phyloP scores from a whole-genome alignment of 2,113 vertebrate species.

The Saguinus midas region DNA sequence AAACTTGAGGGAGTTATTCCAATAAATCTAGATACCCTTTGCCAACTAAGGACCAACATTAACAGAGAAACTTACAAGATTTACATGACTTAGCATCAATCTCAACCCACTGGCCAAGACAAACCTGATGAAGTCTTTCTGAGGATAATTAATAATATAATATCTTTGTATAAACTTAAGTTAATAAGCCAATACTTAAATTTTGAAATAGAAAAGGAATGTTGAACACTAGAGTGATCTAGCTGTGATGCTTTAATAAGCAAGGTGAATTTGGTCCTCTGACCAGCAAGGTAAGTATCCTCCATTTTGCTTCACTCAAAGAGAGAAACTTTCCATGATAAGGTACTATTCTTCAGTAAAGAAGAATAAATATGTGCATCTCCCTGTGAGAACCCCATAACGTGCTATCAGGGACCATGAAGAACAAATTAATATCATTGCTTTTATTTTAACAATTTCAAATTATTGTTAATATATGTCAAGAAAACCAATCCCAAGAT shows the following conservation, averaged over 20 bases:
- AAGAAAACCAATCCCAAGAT: constrained; percentile 23
- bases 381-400: not conserved
- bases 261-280: not conserved
- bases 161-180: not conserved
- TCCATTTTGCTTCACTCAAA: not conserved
- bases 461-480: constrained; percentile 13
- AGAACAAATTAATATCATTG: constrained; percentile 27
- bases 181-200: not conserved
- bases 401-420: not conserved
- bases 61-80: not conserved
- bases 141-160: not conserved
- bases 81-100: not conserved
- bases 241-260: not conserved
- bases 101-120: not conserved
- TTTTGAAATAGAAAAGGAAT: not conserved
- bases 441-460: constrained; percentile 7
- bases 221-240: not conserved
- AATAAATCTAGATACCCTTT: not conserved
- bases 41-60: not conserved
- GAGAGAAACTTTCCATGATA: not conserved
- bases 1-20: not conserved
- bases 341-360: not conserved
- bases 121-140: not conserved
- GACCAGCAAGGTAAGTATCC: not conserved
- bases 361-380: not conserved